Base-by-base conservation (phyloP, 2,797 vertebrate genomes). In the Monodelphis domestica region DNA sequence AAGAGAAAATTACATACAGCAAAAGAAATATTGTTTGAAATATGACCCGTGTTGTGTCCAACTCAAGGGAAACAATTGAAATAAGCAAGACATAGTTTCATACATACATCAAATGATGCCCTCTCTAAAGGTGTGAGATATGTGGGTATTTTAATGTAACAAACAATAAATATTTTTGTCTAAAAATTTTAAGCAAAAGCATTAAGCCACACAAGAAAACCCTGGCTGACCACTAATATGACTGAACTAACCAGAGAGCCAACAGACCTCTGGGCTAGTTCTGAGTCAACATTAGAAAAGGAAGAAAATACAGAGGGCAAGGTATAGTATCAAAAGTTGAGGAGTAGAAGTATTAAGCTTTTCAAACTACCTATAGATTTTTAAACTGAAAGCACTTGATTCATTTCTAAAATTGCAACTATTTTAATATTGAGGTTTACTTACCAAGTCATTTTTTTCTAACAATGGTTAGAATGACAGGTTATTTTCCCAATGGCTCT, bases 401-500 rank as follows among this genome's bases (percentile, higher is more conserved):
- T 90, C 56, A 63, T 56, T 91, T 89, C 28, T 93, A 90, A 95
- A 53, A 56, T 6, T 53, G 21, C 5, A 90, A 89, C 26, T 28
- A 89, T 90, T 89, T 89, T 51, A 93, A 96, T 54, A 91, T 88
- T 84, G 88, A n/a, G 84, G 24, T 84, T 93, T 91, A 96, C 56
- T 93, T 88, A 92, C 56, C 24, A 96, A 94, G 91, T 52, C 54
- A 59, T 89, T 56, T 88, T 89, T 93, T 90, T 89, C 88, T 4
- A 57, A 50, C 54, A n/a, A 12, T 63, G 3, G 87, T 10, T 70
- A 17, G 70, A 78, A 78, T 24, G 33, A 88, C 1, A 87, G 87
- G 54, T 93, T 92, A 91, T 92, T 96, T 87, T 89, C 89, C 53
- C 90, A 91, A 94, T 45, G 92, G 30, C 88, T 78, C 92, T 51